Evolutionary conservation across 2,113 vertebrate species (phyloP).

Genomic region (Mesoclemmys tuberculata): DNA sequence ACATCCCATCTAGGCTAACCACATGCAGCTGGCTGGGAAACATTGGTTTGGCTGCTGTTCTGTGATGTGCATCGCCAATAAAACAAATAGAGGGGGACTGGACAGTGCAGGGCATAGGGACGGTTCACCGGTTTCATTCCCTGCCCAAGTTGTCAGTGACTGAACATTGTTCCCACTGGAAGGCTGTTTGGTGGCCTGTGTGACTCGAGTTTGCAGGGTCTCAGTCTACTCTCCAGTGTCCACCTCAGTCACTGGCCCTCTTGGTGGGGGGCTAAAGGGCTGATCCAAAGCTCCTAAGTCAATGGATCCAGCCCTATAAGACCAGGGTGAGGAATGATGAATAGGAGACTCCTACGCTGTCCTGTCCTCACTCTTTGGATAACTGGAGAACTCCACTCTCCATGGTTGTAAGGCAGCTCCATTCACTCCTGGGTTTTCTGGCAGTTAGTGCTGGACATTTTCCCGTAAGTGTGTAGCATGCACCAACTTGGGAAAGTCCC

Average conservation of each 20-base stretch:
- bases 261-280: background rate
- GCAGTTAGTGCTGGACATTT: background rate
- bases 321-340: background rate
- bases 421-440: background rate
- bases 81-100: background rate
- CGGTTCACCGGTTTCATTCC: background rate
- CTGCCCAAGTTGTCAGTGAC: background rate
- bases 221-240: background rate
- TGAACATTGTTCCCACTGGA: background rate
- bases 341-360: background rate
- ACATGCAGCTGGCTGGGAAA: accelerated
- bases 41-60: background rate
- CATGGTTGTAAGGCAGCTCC: background rate
- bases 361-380: background rate
- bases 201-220: background rate
- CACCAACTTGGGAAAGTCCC: background rate
- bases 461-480: background rate
- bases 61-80: background rate
- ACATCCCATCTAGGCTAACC: background rate
- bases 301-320: background rate
- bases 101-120: background rate
- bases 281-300: background rate
- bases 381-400: background rate
- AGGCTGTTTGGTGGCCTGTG: accelerated
- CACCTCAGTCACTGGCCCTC: background rate